These are phyloP conservation scores for Rhinolophus sinicus DNA, from an alignment of 2,113 vertebrate genomes.

Conservation along the genomic window DNA sequence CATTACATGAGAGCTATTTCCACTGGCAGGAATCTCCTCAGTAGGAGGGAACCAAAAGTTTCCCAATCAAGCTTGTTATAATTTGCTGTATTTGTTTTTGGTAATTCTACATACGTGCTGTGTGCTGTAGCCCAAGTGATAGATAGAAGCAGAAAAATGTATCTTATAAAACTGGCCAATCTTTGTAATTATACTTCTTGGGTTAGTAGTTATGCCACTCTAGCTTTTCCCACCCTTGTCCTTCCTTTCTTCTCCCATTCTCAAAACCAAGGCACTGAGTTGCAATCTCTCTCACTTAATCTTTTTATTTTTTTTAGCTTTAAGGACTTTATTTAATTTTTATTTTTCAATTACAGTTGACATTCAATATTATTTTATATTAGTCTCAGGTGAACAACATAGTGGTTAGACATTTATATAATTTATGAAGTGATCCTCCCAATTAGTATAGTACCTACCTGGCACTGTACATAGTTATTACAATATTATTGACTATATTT, in stretches of 20 bases:
- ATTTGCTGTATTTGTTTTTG: slow-evolving; percentile 46
- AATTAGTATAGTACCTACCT: no score
- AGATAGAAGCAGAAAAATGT: slow-evolving; percentile 9
- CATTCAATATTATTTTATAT: no score
- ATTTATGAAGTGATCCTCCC: no score
- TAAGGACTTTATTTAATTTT: no score
- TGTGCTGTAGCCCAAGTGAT: neutral
- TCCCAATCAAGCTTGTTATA: slow-evolving; percentile 40
- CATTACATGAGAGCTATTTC: slow-evolving; percentile 41
- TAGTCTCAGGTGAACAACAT: no score
- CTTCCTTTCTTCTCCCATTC: neutral
- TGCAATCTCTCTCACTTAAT: neutral
- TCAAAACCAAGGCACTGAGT: neutral
- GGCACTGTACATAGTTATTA: no score
- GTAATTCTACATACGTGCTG: slow-evolving; percentile 33
- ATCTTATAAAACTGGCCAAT: neutral
- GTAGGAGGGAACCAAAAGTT: slow-evolving; percentile 18
- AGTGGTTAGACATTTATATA: no score
- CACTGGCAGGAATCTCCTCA: neutral
- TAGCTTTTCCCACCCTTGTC: neutral
- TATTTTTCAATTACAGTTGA: no score
- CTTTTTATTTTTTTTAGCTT: no score
- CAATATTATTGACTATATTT: no score
- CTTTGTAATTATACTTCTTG: neutral
- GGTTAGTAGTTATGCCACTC: neutral